A percentile compares a stretch with the other conserved stretches of the same genome.
Conservation (phyloP, 2,113 vertebrate genomes). For the Oncorhynchus clarkii region DNA sequence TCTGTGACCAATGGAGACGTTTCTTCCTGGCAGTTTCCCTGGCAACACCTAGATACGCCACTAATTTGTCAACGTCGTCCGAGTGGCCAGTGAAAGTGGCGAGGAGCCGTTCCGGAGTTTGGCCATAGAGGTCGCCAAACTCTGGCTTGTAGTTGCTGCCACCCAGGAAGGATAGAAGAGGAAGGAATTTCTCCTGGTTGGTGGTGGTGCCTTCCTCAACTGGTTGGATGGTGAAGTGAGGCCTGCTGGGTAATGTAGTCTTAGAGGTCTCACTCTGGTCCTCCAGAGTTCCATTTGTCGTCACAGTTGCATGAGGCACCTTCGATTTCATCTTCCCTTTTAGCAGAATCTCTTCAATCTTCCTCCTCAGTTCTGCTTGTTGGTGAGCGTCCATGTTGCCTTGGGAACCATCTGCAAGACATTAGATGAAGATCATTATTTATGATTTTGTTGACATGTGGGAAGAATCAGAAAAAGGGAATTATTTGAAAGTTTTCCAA, state of each 20-base stretch:
- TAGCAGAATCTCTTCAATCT: slow-evolving; percentile 43
- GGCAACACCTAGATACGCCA: slow-evolving; percentile 72
- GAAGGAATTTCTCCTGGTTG: slow-evolving; percentile 47
- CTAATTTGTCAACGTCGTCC: slow-evolving; percentile 76
- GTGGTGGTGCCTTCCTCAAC: slow-evolving; percentile 37
- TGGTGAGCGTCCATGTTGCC: neutral
- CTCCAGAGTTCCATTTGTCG: slow-evolving; percentile 36
- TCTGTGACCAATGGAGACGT: slow-evolving; percentile 78
- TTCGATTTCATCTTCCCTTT: slow-evolving; percentile 17
- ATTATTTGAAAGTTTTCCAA: too few relatives aligned
- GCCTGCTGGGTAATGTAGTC: neutral
- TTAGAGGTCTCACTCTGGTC: neutral
- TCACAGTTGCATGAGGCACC: slow-evolving; percentile 38
- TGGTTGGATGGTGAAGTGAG: slow-evolving; percentile 60
- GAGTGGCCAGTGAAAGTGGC: slow-evolving; percentile 66
- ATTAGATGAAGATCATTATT: neutral
- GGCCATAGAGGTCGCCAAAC: slow-evolving; percentile 75
- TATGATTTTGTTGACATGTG: neutral
- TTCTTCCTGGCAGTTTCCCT: slow-evolving; percentile 81
- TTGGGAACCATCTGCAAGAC: slow-evolving; percentile 44
- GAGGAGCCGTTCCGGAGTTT: slow-evolving; percentile 61
- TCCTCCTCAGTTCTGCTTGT: slow-evolving; percentile 42
- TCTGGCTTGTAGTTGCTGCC: slow-evolving; percentile 46
- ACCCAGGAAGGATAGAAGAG: slow-evolving; percentile 75
- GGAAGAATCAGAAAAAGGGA: too few relatives aligned